A percentile compares a stretch with the other conserved stretches of the same genome.
Evolutionary conservation across 2,888 invertebrate species (phyloP).

Genomic region (Cerceris ruficornis): DNA sequence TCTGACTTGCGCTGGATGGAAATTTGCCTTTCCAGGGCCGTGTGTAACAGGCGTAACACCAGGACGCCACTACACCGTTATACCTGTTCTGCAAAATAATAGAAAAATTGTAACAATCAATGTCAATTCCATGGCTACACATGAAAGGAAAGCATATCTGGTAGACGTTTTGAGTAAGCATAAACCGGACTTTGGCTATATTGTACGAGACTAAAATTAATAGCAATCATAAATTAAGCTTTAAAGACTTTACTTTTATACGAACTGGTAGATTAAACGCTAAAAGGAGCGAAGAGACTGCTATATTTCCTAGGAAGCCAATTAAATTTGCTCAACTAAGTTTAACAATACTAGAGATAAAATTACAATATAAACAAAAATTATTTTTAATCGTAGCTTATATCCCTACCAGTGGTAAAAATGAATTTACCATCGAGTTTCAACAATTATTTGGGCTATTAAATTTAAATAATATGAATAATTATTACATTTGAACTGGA

Average conservation of each 20-base stretch:
- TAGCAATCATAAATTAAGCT: background rate
- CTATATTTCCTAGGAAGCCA: too few species aligned
- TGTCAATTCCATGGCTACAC: conserved; percentile 47
- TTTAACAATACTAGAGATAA: background rate
- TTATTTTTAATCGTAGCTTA: background rate
- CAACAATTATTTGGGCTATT: background rate
- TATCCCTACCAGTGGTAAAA: background rate
- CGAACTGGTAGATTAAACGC: background rate
- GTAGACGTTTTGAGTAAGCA: background rate
- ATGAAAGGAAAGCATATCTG: background rate
- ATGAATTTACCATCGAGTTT: background rate
- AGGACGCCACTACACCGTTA: background rate
- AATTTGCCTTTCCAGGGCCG: too few species aligned
- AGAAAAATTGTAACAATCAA: conserved; percentile 49
- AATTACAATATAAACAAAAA: background rate
- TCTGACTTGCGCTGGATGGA: too few species aligned
- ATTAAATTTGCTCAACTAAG: too few species aligned
- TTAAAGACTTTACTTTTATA: background rate
- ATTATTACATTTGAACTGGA: background rate
- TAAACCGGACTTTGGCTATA: background rate
- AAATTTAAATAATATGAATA: background rate
- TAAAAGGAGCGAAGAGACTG: too few species aligned
- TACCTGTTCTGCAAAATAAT: background rate
- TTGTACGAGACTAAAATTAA: too few species aligned
- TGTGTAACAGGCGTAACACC: too few species aligned